Base-by-base conservation (phyloP, 2,888 invertebrate genomes). In the Sarcophaga subvicina region DNA sequence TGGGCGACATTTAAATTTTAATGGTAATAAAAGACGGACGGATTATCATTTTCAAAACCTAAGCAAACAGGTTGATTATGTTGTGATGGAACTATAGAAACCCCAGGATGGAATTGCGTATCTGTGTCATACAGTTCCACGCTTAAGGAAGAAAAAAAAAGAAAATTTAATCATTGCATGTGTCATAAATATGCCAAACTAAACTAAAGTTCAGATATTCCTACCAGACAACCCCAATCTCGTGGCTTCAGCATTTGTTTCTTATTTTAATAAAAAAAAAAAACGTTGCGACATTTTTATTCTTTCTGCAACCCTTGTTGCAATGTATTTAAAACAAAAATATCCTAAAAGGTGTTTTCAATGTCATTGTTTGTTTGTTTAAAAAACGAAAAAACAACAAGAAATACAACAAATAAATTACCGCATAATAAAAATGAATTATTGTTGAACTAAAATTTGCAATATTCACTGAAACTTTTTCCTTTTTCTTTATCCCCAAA, bases 1-100 rank as follows among this genome's bases (percentile, higher is more conserved):
- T 69, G 75, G 45, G 79, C 75, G 83, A 80, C 83, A 80, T 84
- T 84, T 84, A 84, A 84, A 84, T 80, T 79, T 84, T 70, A 84
- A 79, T 59, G 54, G 27, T 4, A 49, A 54, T 2, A 45, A 75
- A 84, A 69, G 64, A 64, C 75, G 62, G 49, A n/a, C 64, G 27
- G 70, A 64, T 75, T 64, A 37, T 64, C 64, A 63, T 59, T 64
- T 54, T 84, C 8, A 45, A 69, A 20, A 47, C 22, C 59, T 69
- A 73, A 73, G 25, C 49, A 70, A 84, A 80, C 83, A 79, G 73
- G 83, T 75, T 83, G 5, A 27, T 37, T 37, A 82, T 54, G 54
- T 14, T 14, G 17, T 17, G 17, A 54, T 54, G 17, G 14, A 1
- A 17, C 17, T 17, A 4, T 2, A 12, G 14, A 4, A 49, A 14